Evolutionary conservation across 2,888 invertebrate genomes (phyloP).

Genomic region (Lumbricus terrestris): DNA sequence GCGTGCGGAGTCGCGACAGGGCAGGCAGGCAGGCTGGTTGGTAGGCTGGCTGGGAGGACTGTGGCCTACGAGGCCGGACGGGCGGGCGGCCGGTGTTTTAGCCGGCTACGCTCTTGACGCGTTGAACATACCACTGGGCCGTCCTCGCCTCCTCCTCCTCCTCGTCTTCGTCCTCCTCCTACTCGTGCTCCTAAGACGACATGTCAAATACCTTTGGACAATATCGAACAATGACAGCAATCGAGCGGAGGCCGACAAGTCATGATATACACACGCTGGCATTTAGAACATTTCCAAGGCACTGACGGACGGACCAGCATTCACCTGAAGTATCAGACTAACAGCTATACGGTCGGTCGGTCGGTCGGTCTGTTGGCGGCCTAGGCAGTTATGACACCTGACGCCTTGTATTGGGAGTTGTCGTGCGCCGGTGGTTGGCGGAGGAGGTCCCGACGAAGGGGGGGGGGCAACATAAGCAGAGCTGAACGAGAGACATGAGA

Average conservation of each 20-base stretch:
- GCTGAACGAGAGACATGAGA: neutral
- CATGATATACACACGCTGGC: neutral
- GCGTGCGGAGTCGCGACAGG: neutral
- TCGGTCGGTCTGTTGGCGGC: neutral
- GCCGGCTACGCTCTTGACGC: neutral
- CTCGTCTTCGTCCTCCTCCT: neutral
- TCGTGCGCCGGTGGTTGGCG: neutral
- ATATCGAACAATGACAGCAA: conserved; percentile 11
- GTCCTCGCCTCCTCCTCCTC: neutral
- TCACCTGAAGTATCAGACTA: conserved; percentile 3
- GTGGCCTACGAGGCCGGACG: neutral
- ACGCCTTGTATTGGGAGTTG: neutral
- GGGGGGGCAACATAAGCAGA: neutral
- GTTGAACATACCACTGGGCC: neutral
- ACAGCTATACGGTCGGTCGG: neutral
- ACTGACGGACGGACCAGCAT: neutral
- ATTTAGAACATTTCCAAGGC: conserved; percentile 8
- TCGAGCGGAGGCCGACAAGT: conserved; percentile 10
- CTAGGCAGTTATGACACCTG: conserved; percentile 3
- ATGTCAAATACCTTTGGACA: conserved; percentile 18
- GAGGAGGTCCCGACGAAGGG: neutral
- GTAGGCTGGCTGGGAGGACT: neutral
- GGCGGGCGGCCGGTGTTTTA: neutral
- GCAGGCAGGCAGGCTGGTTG: neutral
- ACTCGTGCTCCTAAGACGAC: neutral